Percentiles rank a stretch among this genome's conserved stretches.
phyloP scores from a whole-genome alignment of 2,113 vertebrate species.

The Pungitius pungitius region DNA sequence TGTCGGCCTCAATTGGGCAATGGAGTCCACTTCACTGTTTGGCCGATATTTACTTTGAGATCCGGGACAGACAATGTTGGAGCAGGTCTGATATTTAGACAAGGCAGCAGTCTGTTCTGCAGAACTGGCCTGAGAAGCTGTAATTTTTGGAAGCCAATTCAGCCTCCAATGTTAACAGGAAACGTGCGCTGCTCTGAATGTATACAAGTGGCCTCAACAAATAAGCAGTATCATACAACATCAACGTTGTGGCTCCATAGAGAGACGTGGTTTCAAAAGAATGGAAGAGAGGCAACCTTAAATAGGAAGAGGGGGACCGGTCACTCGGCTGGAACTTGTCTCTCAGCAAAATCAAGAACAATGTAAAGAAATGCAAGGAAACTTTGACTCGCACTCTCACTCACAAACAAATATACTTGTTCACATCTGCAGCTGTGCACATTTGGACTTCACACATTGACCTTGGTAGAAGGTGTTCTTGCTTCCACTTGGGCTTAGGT shows the following conservation, averaged over 20 bases:
- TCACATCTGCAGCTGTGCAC: slow-evolving; percentile 18
- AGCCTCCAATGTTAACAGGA: slow-evolving; percentile 77
- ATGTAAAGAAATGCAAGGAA: slow-evolving; percentile 27
- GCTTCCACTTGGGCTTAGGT: slow-evolving; percentile 41
- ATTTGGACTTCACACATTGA: slow-evolving; percentile 25
- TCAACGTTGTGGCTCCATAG: slow-evolving; percentile 59
- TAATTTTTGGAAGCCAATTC: slow-evolving; percentile 69
- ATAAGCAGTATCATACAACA: slow-evolving; percentile 73
- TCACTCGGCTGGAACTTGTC: slow-evolving; percentile 31
- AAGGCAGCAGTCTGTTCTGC: slow-evolving; percentile 70
- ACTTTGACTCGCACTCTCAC: slow-evolving; percentile 33
- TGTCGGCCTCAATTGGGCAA: slow-evolving; percentile 21
- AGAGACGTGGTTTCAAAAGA: slow-evolving; percentile 11
- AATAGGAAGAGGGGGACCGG: slow-evolving; percentile 20
- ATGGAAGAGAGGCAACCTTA: slow-evolving; percentile 22
- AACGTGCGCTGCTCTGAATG: slow-evolving; percentile 71
- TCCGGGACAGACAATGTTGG: slow-evolving; percentile 65
- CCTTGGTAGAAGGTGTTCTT: slow-evolving; percentile 32
- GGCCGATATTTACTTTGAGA: slow-evolving; percentile 35
- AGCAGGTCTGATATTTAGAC: slow-evolving; percentile 71
- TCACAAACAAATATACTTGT: slow-evolving; percentile 46
- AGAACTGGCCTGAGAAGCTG: slow-evolving; percentile 67
- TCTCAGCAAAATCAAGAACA: neutral
- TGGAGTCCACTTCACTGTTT: slow-evolving; percentile 19
- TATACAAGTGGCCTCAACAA: slow-evolving; percentile 74